Conservation (phyloP, 2,113 vertebrate species). For the Nothoprocta pentlandii region DNA sequence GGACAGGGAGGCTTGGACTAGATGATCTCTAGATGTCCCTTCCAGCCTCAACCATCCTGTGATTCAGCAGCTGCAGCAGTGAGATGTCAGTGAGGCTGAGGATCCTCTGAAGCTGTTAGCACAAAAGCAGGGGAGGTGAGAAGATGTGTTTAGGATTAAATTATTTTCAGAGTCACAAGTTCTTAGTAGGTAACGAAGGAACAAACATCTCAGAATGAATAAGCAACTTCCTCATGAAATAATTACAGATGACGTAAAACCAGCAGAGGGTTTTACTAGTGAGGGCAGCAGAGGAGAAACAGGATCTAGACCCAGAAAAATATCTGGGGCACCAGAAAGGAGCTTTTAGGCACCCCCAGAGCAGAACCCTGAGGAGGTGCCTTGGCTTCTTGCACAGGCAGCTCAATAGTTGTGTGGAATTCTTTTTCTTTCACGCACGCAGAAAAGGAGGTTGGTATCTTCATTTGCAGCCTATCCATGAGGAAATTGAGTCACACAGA, state of each 20-base stretch:
- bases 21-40: no score
- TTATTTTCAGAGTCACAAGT: not conserved
- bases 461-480: not conserved
- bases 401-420: not conserved
- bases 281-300: not conserved
- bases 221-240: not conserved
- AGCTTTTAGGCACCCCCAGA: not conserved
- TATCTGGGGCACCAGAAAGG: not conserved
- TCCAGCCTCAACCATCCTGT: no score
- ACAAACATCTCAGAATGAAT: not conserved
- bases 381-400: not conserved
- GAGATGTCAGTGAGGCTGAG: not conserved
- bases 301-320: not conserved
- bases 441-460: not conserved
- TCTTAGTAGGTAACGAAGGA: not conserved
- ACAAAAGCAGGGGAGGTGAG: not conserved
- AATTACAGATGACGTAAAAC: not conserved
- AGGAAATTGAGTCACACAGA: not conserved
- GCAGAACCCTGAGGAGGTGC: not conserved
- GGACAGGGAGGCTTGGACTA: no score
- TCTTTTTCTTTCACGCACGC: not conserved
- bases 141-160: not conserved
- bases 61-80: not conserved
- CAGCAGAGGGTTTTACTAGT: not conserved
- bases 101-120: not conserved